Conservation (phyloP, 2,113 vertebrate species). For the Microtus oregoni region DNA sequence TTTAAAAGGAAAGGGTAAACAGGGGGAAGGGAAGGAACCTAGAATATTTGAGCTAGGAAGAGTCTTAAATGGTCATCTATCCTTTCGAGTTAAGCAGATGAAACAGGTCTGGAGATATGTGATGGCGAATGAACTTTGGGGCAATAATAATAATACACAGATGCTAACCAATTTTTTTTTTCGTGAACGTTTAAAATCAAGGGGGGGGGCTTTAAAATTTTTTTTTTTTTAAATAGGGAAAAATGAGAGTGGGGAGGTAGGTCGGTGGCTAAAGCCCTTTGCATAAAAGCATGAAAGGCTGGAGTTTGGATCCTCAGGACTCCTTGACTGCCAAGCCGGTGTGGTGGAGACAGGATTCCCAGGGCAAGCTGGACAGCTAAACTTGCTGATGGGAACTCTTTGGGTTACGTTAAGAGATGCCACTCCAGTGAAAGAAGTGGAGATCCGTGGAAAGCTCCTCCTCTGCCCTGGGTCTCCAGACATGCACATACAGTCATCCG, state of each 20-base stretch:
- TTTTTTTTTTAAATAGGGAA: neutral
- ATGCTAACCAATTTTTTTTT: neutral
- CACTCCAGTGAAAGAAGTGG: neutral
- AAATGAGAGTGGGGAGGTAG: neutral
- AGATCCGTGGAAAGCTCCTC: fast-evolving
- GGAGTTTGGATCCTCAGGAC: neutral
- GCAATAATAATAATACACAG: neutral
- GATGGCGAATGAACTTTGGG: neutral
- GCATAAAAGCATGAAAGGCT: too few relatives aligned
- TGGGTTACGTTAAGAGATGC: too few relatives aligned
- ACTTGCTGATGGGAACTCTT: neutral
- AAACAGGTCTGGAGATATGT: neutral
- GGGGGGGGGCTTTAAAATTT: neutral
- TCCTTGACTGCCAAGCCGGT: too few relatives aligned
- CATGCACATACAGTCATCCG: fast-evolving
- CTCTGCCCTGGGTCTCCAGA: neutral
- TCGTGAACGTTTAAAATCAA: neutral
- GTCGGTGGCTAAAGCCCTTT: neutral
- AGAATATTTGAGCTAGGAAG: neutral
- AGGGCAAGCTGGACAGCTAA: neutral
- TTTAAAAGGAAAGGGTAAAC: neutral
- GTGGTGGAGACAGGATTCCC: neutral
- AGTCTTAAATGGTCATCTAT: neutral
- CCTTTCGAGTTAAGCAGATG: neutral
- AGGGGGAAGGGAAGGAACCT: neutral